phyloP scores from a whole-genome alignment of 92 coral and sea anemone species.

The Muricea muricata region DNA sequence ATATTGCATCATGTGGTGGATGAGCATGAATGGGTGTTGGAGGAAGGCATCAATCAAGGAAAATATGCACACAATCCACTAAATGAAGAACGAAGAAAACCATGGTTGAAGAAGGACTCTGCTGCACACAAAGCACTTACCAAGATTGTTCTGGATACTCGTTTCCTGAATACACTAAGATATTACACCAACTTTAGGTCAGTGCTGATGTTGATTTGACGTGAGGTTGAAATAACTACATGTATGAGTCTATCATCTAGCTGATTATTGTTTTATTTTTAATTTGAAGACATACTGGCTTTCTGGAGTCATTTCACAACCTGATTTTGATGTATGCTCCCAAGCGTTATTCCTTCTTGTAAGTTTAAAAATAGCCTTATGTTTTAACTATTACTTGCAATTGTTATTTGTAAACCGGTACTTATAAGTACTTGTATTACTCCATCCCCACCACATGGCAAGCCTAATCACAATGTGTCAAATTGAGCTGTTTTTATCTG shows the following conservation, averaged over 20 bases:
- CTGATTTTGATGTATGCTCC: conserved; percentile 17
- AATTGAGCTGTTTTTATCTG: not conserved
- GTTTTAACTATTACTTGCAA: too few species aligned
- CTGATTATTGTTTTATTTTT: not conserved
- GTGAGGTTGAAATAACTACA: not conserved
- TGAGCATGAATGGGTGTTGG: conserved; percentile 27
- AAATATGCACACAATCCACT: conserved; percentile 14
- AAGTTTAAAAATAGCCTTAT: too few species aligned
- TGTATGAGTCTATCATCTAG: not conserved
- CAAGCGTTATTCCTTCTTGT: not conserved
- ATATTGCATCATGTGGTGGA: conserved; percentile 7
- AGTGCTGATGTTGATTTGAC: not conserved
- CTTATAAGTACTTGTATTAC: not conserved
- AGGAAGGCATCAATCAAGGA: not conserved
- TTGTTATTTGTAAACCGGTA: not conserved
- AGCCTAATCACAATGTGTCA: not conserved
- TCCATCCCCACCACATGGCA: too few species aligned
- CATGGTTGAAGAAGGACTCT: conserved; percentile 15
- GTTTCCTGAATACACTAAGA: conserved; percentile 3
- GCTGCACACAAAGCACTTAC: conserved; percentile 25
- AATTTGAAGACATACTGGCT: conserved; percentile 12
- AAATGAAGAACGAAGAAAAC: not conserved
- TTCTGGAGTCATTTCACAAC: conserved; percentile 5
- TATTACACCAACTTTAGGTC: conserved; percentile 19
- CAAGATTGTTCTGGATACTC: conserved; percentile 24